A percentile compares a stretch with the other conserved stretches of the same genome.
These are phyloP conservation scores for Choristoneura rosaceana DNA, from an alignment of 2,888 invertebrate species.

Conservation along the genomic window DNA sequence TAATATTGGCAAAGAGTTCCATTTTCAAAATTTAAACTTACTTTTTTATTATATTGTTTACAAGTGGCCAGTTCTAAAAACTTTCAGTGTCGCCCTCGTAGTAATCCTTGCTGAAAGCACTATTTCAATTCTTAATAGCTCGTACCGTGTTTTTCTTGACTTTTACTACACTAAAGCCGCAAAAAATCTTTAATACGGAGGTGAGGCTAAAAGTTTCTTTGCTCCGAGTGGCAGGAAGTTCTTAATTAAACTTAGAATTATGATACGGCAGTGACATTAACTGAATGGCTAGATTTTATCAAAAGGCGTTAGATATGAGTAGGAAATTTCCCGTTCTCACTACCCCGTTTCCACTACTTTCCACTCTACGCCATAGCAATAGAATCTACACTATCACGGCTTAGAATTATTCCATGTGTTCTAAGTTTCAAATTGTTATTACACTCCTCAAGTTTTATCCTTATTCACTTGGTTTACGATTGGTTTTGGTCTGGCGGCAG, in stretches of 20 bases:
- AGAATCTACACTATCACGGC: conserved; percentile 2
- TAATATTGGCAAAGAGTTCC: too few relatives aligned
- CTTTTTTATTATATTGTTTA: too few relatives aligned
- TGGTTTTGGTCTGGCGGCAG: background rate
- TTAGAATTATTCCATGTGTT: background rate
- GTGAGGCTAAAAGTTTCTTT: conserved; percentile 43
- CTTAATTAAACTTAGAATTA: conserved; percentile 53
- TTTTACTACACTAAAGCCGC: background rate
- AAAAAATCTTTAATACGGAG: conserved; percentile 8
- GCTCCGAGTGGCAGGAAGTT: conserved; percentile 44
- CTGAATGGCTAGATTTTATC: conserved; percentile 52
- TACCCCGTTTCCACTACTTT: background rate
- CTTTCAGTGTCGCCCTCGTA: too few relatives aligned
- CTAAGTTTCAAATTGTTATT: background rate
- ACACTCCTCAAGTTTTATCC: background rate
- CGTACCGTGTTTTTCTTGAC: background rate
- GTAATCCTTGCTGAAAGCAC: too few relatives aligned
- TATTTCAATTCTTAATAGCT: background rate
- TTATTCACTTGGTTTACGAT: conserved; percentile 3
- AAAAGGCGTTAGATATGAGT: conserved; percentile 47
- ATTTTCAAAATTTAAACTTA: too few relatives aligned
- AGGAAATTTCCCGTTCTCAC: conserved; percentile 39
- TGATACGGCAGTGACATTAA: conserved; percentile 50
- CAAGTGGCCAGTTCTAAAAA: too few relatives aligned
- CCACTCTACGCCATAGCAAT: conserved; percentile 10